Base-by-base conservation (phyloP, 2,888 invertebrate genomes). In the Pristionchus japonicus region DNA sequence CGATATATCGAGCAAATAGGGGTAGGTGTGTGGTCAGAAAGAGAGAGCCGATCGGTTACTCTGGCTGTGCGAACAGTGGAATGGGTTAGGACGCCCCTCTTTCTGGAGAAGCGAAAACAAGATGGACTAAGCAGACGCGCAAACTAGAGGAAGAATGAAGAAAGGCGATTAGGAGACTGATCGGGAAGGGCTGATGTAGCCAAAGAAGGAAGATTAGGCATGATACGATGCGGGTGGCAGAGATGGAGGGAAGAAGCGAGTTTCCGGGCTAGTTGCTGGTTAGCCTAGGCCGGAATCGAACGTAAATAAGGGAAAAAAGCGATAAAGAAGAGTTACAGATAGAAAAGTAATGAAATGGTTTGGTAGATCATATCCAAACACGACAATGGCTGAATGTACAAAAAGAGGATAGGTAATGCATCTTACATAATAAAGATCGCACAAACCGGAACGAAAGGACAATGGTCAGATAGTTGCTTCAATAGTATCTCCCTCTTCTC, bases 101-200 rank as follows among this genome's bases (percentile, higher is more conserved):
- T 52, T 83, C 37, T 23, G 82, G 43, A 17, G 52, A 83, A 52
- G 82, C 82, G 82, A 83, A 83, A 83, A 83, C 82, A 83, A 83
- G 82, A 83, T 52, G 31, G 52, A 52, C 49, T 83, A 52, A 83
- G 82, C 37, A 27, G 82, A 52, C 49, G 52, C n/a, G 52, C 82
- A 83, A 83, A 83, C 82, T 11, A 49, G 1, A 52, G 82, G 77
- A 77, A 77, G 77, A 77, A 77, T 23, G 43, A 77, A 27, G 77
- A 77, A 47, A 77, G 43, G 23, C 17, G 43, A 77, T 43, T 43
- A 77, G 77, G 40, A 43, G 77, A 74, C 70, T 77, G 77, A 77
- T 77, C 31, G 77, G 77, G 34, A 77, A 17, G n/a, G 34, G 82
- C 34, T 83, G 49, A 83, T 83, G 82, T 43, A 52, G 43, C 77